Evolutionary conservation across 2,888 invertebrate genomes (phyloP).

Genomic region (Galeopsomyia nigrocyanea): DNA sequence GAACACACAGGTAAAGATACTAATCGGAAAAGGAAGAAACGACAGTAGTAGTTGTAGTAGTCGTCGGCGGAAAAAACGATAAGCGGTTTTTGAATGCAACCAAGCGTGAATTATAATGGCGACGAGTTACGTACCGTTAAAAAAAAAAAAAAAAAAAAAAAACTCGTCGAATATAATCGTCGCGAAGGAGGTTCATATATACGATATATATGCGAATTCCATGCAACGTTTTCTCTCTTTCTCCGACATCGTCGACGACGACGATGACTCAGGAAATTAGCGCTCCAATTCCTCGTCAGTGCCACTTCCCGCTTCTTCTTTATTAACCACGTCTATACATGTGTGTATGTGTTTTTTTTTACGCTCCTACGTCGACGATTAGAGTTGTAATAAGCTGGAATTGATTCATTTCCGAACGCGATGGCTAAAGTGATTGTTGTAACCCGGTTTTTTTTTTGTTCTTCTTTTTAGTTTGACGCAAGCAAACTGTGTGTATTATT

Average conservation of each 20-base stretch:
- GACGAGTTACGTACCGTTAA: constrained; percentile 6
- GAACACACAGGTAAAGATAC: neutral
- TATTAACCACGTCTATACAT: neutral
- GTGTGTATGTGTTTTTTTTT: neutral
- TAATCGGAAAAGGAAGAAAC: neutral
- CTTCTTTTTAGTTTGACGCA: no score
- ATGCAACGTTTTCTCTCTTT: constrained; percentile 11
- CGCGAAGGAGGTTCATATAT: constrained; percentile 17
- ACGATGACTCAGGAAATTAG: constrained; percentile 42
- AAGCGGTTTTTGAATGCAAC: no score
- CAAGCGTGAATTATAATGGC: neutral
- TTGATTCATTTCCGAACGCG: constrained; percentile 5
- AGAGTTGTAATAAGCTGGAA: neutral
- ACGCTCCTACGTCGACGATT: neutral
- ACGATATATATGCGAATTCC: constrained; percentile 7
- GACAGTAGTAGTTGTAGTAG: neutral
- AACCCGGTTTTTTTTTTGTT: neutral
- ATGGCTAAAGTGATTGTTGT: neutral
- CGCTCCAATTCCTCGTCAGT: constrained; percentile 37
- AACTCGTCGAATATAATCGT: constrained; percentile 13
- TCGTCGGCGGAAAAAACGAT: neutral
- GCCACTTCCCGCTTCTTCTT: neutral
- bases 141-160: no score
- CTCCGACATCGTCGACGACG: no score
- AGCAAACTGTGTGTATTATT: no score